Evolutionary conservation across 2,113 vertebrate genomes (phyloP).

Genomic region (Xenopus laevis): DNA sequence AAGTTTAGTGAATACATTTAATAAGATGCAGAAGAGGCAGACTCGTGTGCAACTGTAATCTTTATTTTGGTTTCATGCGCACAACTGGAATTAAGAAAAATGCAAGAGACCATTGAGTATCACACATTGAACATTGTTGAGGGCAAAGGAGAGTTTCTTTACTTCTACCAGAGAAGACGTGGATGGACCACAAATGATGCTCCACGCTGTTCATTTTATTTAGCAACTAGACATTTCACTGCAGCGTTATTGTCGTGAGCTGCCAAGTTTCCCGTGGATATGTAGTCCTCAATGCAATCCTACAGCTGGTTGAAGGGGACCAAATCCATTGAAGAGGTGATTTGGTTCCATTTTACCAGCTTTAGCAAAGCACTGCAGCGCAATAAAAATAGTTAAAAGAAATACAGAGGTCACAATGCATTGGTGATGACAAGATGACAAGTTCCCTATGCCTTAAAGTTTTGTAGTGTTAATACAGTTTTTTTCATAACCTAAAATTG

Average conservation of each 20-base stretch:
- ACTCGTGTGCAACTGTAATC: no score
- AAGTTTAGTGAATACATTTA: no score
- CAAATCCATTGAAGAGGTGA: slow-evolving; percentile 79
- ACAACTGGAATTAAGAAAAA: no score
- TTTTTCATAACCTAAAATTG: not conserved
- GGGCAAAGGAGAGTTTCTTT: not conserved
- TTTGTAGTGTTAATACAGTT: not conserved
- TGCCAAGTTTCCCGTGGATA: not conserved
- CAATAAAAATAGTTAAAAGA: no score
- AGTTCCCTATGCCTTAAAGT: no score
- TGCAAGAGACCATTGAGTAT: no score
- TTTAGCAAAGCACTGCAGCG: slow-evolving; percentile 73
- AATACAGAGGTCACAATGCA: not conserved
- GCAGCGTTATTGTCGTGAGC: slow-evolving; percentile 4
- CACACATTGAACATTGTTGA: no score
- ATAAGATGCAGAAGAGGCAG: no score
- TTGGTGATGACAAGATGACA: not conserved
- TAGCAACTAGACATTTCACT: not conserved
- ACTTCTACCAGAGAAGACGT: not conserved
- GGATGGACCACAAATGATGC: no score
- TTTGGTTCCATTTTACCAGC: slow-evolving; percentile 84
- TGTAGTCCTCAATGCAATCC: slow-evolving; percentile 79
- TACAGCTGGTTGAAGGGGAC: slow-evolving; percentile 87
- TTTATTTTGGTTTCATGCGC: no score
- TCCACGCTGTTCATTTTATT: not conserved